Base-by-base conservation (phyloP, 2,888 invertebrate species). In the Osmoderma eremita region DNA sequence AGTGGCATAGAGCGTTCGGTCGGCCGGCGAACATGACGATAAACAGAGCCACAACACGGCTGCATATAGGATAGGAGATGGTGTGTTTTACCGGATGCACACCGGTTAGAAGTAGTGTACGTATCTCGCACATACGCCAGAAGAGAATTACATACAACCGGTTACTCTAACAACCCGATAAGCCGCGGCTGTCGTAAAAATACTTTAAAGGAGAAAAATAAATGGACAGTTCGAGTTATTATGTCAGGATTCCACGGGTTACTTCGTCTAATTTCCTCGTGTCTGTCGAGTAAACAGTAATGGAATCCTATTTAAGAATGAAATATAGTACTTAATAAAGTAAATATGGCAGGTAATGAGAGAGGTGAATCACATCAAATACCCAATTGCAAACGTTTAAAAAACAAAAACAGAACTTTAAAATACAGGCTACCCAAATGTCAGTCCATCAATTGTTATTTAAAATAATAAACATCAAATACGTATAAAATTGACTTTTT, bases 141-240 rank as follows among this genome's bases (percentile, higher is more conserved):
- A 53, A 36, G 17, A 53, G 53, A 36, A 53, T 53, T 63, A 65
- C 67, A 70, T 63, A 67, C 69, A 65, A 71, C 70, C 67, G 70
- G 71, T 70, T 71, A 66, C 68, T 70, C 50, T 65, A 58, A 56
- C 50, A 50, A 67, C 63, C 63, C 54, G 71, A 70, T 69, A 69
- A 69, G 62, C 67, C 49, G 63, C 56, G 62, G 45, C 20, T 12
- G 45, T 68, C 68, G 68, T 70, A 72, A 71, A 70, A 67, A 71
- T 69, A 65, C 65, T 66, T 68, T 70, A 71, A 63, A 70, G 69
- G 71, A 69, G 67, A 69, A 70, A 71, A 70, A 71, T 71, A 69
- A 67, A 69, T 71, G 67, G 67, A 68, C 63, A 68, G 72, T 72
- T 73, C 74, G 67, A 65, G 72, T 75, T 74, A 75, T 75, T 75